A percentile compares a stretch with the other conserved stretches of the same genome.
phyloP scores from a whole-genome alignment of 2,888 invertebrate genomes.

The Apoderus coryli region DNA sequence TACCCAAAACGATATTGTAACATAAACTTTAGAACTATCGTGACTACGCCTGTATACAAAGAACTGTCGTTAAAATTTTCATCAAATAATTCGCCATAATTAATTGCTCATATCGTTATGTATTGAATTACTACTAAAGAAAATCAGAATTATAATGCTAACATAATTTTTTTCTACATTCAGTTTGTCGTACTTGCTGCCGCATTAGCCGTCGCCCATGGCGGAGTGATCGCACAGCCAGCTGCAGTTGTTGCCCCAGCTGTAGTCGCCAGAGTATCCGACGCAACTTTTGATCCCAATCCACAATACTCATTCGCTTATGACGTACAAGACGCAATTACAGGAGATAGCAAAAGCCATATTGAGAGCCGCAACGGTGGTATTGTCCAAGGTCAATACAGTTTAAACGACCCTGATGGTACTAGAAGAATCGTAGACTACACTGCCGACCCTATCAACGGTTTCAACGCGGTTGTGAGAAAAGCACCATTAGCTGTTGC shows the following conservation, averaged over 20 bases:
- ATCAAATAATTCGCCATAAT: too few relatives aligned
- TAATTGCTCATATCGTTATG: too few relatives aligned
- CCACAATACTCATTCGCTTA: slow-evolving; percentile 56
- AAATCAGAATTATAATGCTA: too few relatives aligned
- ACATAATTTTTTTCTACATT: too few relatives aligned
- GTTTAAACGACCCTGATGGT: slow-evolving; percentile 48
- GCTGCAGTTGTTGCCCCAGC: slow-evolving; percentile 25
- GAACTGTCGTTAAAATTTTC: too few relatives aligned
- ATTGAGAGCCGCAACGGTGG: slow-evolving; percentile 42
- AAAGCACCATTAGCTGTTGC: slow-evolving; percentile 41
- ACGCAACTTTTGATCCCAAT: slow-evolving; percentile 41
- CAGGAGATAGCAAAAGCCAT: slow-evolving; percentile 43
- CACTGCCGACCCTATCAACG: slow-evolving; percentile 49
- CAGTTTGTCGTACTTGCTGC: slow-evolving; percentile 21
- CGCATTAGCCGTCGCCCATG: slow-evolving; percentile 26
- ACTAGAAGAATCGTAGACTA: slow-evolving; percentile 47
- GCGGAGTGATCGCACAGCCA: slow-evolving; percentile 28
- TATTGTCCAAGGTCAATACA: slow-evolving; percentile 48
- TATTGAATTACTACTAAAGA: too few relatives aligned
- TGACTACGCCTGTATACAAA: too few relatives aligned
- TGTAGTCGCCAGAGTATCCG: slow-evolving; percentile 31
- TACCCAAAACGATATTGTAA: too few relatives aligned
- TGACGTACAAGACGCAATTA: slow-evolving; percentile 50
- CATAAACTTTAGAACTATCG: too few relatives aligned
- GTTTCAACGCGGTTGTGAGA: slow-evolving; percentile 52